Percentiles rank a stretch among this genome's conserved stretches.
Conservation (phyloP, 2,797 vertebrate genomes). For the Pseudochaenichthys georgianus region DNA sequence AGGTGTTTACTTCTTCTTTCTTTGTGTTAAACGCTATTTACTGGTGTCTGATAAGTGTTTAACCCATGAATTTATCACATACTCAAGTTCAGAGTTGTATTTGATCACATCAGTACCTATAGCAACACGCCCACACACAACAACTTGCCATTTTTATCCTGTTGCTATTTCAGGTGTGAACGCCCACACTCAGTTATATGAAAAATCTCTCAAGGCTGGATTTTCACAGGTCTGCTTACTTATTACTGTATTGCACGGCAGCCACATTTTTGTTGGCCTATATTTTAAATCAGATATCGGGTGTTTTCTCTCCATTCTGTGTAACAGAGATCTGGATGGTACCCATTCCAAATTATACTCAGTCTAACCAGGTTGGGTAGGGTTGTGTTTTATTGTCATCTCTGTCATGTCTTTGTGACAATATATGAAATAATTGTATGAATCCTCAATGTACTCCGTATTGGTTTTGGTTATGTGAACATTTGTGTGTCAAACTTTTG, state of each 20-base stretch:
- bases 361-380: not conserved
- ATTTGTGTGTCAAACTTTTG: slow-evolving; percentile 27
- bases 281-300: not conserved
- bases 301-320: not conserved
- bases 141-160: slow-evolving; percentile 17
- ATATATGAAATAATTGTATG: not conserved
- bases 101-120: slow-evolving; percentile 26
- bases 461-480: not conserved
- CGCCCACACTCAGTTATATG: slow-evolving; percentile 1
- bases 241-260: not conserved
- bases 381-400: not conserved
- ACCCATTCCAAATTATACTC: not conserved
- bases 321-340: not conserved
- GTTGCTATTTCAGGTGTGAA: slow-evolving; percentile 31
- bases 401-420: not conserved
- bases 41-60: not conserved
- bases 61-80: slow-evolving; percentile 10
- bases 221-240: slow-evolving; percentile 6
- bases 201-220: slow-evolving; percentile 33
- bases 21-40: not conserved
- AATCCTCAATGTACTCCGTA: not conserved
- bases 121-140: slow-evolving; percentile 36
- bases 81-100: slow-evolving; percentile 8
- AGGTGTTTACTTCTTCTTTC: slow-evolving; percentile 7
- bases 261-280: not conserved